Evolutionary conservation across 2,113 vertebrate species (phyloP), one percentile per base, ranked within the genome.

Genomic region (Spilogale gracilis): DNA sequence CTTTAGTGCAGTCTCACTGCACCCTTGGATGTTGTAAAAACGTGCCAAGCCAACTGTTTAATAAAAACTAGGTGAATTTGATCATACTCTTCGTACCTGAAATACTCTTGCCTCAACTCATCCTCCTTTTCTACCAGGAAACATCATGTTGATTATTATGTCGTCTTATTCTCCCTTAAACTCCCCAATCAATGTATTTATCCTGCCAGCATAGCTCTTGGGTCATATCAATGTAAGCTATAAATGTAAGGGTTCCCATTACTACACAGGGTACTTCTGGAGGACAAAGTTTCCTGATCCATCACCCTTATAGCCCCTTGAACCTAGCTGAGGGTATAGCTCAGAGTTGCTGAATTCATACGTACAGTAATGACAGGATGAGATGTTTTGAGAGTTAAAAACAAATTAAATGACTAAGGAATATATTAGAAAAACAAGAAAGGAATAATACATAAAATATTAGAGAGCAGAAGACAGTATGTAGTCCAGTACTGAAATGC

Each of bases 351-450:
- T 79, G 48, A 54, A 63, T 69, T 43, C 0, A 14, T 13, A 1
- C n/a, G 27, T 58, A 30, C 13, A 6, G 3, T 74, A 30, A 9
- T 61, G 61, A 60, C 9, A 21, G 18, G 27, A 7, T 38, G 56
- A 80, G 50, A 2, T 38, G 13, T 48, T 54, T 23, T 18, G 48
- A n/a, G 56, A 65, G 18, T 84, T 80, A 48, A 81, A 63, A 69
- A 61, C 43, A 8, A 93, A 84, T 87, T 74, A 69, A 87, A 56
- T 96, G 50, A 84, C 38, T 96, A 56, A 79, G 11, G n/a, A 84
- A 38, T 81, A 30, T 95, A 48, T 85, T 93, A 30, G n/a, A 27
- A 8, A 83, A 95, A 84, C 18, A 93, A 79, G n/a, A 96, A 10
- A 3, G 20, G 16, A 61, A 78, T 27, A 69, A 60, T 27, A 79